Evolutionary conservation across 2,888 invertebrate species (phyloP).

Genomic region (Crepidodera aurea): DNA sequence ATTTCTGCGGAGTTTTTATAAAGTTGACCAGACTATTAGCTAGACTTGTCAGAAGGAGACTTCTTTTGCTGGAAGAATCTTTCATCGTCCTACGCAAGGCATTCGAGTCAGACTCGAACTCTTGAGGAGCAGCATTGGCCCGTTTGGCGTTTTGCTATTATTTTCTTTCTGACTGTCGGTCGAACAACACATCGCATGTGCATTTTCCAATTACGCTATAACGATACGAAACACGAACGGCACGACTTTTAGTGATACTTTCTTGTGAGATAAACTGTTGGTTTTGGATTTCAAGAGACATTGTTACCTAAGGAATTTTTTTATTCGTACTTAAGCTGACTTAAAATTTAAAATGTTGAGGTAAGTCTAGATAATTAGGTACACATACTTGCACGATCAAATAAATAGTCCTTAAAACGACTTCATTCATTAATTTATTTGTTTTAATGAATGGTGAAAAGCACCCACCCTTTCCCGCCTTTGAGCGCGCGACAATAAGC

Average conservation of each 20-base stretch:
- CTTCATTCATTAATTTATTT: too few species aligned
- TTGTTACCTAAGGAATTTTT: background rate
- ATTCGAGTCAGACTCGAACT: slow-evolving; percentile 13
- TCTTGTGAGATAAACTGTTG: background rate
- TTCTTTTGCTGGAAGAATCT: slow-evolving; percentile 17
- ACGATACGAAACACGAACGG: slow-evolving; percentile 10
- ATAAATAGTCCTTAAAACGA: too few species aligned
- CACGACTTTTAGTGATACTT: slow-evolving; percentile 6
- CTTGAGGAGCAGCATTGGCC: slow-evolving; percentile 7
- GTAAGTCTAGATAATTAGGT: too few species aligned
- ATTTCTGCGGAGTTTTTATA: background rate
- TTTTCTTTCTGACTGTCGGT: slow-evolving; percentile 3
- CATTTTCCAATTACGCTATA: slow-evolving; percentile 11
- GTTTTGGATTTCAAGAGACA: background rate
- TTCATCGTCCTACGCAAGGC: slow-evolving; percentile 23
- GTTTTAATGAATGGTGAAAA: too few species aligned
- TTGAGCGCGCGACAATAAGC: too few species aligned
- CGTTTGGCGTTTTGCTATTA: slow-evolving; percentile 14
- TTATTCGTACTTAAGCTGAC: background rate
- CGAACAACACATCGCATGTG: slow-evolving; percentile 16
- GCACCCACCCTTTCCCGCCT: too few species aligned
- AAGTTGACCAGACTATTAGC: slow-evolving; percentile 22
- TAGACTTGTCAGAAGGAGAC: slow-evolving; percentile 36
- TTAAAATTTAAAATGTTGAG: slow-evolving; percentile 12
- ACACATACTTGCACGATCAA: too few species aligned